Base-by-base conservation (phyloP, 2,888 invertebrate genomes). In the Idaea biselata region DNA sequence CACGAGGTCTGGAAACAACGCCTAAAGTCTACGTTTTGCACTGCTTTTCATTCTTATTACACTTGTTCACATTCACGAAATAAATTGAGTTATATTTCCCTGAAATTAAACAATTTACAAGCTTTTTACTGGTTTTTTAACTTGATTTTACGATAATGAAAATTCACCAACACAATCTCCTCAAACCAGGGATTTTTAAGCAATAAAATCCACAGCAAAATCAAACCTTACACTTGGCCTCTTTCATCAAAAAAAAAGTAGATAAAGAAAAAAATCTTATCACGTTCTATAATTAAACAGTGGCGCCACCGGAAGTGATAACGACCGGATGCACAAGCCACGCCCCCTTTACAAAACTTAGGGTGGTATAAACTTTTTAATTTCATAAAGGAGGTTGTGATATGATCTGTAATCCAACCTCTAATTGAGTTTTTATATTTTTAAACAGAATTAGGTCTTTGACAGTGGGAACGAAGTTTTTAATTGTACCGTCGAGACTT, bases 251-350 rank as follows among this genome's bases (percentile, higher is more conserved):
- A 61, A 73, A 68, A 68, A 65, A 68, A 56, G 58, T 68, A 72
- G 69, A 71, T 70, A 65, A 63, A 63, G 64, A 73, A 75, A 75
- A 76, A 75, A 71, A 63, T 61, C 72, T 79, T 83, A 79, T 78
- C 79, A 76, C 63, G 58, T 63, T 74, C 78, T 70, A 68, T 71
- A 79, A 81, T 82, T 82, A 80, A 80, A 82, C 79, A 81, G 73
- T 72, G 78, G 78, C 80, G 75, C 71, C 72, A 74, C 77, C 79
- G 81, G 81, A 81, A 81, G 73, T 80, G 81, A 81, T 81, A 81
- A 81, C 75, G 72, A 64, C 78, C 79, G 81, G 81, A 81, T 78
- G 76, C 70, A 66, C 71, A 70, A 59, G 68, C 73, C 75, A 79
- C 81, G 80, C 81, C 81, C 78, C 77, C 73, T 63, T 63, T 18